Evolutionary conservation across 1,140 invertebrate species (phyloP), one percentile per base, ranked within the genome.

Genomic region (Drosophila melanogaster): DNA sequence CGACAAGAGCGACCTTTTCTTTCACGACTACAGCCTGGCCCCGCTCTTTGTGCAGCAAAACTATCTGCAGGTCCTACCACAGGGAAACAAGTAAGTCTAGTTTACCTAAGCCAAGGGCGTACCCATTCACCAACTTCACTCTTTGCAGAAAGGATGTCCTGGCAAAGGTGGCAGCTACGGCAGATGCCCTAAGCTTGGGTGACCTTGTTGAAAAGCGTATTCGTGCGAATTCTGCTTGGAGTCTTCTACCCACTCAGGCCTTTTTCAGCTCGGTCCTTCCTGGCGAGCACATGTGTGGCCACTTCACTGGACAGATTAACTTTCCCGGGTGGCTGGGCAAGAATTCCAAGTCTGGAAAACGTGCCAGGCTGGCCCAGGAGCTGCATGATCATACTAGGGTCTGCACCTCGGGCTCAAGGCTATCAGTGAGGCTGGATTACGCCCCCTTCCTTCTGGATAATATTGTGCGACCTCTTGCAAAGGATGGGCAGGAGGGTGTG

Each of bases 21-120:
- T 99, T 93, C 95, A 98, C 75, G 99, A 99, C 93, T 99, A 99
- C 93, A 98, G 95, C 86, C 94, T 99, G 62, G 96, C 95, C 4
- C 97, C 98, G 8, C 93, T 99, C 17, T 99, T 99, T 93, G 97
- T 99, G 0, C 98, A 99, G 91, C 98, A 99, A 92, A 99, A 99
- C 93, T 99, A 99, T 93, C 93, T 97, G 0, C 94, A 94, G 53
- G 96, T 96, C 0, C 84, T 92, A 14, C 96, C 97, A 0, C 92
- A 94, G 50, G 94, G 93, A 56, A 94, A 95, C 33, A 94, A 94
- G 95, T 96, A 93, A 92, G 67, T 26, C 4, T n/a, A 0, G 5
- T 10, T 8, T 10, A 4, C 2, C 4, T 8, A 4, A 4, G 0
- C 3, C 15, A 10, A 19, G 1, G 8, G 2, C 2, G 3, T 5